Base-by-base conservation (phyloP, 2,797 vertebrate species). In the Macropodus opercularis region DNA sequence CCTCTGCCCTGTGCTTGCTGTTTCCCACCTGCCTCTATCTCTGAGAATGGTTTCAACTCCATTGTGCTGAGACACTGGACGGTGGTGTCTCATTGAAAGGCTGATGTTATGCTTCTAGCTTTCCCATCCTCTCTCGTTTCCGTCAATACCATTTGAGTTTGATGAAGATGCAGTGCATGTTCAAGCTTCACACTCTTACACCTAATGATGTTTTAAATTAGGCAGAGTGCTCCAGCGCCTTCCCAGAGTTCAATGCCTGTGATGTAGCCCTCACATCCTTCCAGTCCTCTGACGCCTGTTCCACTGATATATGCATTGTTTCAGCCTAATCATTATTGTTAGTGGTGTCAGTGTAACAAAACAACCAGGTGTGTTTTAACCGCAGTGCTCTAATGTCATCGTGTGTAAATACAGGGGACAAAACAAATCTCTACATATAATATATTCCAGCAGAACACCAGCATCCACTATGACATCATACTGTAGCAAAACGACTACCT, bases 121-220 rank as follows among this genome's bases (percentile, higher is more conserved):
- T 46, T 15, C 31, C 7, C 26, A 31, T 46, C 18, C 38, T 6
- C 58, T 46, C 35, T 14, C 5, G 39, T 60, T 43, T 31, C 42
- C 54, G 32, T 38, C 34, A 34, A 26, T 32, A 35, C 9, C 6
- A 19, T 46, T 23, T 38, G 51, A 58, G 40, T 69, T 2, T 54
- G 65, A 42, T 55, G 41, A 63, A 66, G 48, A 62, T 46, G 52
- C 41, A 52, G 44, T 44, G 40, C 24, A 34, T 6, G 1, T 43
- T 31, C 26, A 27, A 24, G 48, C 13, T 3, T 35, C 29, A 42
- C 44, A 57, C 72, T 21, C 36, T 36, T 24, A 24, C 27, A 17
- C 21, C 48, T 71, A 67, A 71, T 66, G 43, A 63, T 59, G 62
- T 42, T 46, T 46, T 41, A 40, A 60, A 64, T 46, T 24, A 43